Percentiles rank a stretch among this genome's conserved stretches.
Evolutionary conservation across 2,888 invertebrate species (phyloP).

Genomic region (Synergus japonicus): DNA sequence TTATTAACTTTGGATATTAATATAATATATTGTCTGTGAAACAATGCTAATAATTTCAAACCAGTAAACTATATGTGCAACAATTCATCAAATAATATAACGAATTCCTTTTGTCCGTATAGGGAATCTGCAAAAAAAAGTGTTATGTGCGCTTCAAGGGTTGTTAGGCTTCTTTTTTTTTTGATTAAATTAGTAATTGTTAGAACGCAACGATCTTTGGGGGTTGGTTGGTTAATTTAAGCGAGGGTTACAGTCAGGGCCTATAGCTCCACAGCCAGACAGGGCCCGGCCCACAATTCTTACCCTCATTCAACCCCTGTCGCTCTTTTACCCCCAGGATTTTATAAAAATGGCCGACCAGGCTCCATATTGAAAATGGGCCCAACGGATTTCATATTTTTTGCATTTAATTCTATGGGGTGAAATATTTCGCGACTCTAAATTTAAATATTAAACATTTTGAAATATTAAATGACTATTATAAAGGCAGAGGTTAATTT

Average conservation of each 20-base stretch:
- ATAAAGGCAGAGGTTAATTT: too few species aligned
- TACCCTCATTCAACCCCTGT: conserved; percentile 30
- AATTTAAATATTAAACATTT: too few species aligned
- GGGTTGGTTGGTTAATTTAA: conserved; percentile 23
- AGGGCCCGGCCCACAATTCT: conserved; percentile 20
- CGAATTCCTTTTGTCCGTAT: not conserved
- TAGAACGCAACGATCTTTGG: not conserved
- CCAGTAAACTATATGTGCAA: not conserved
- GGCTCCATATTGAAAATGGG: conserved; percentile 5
- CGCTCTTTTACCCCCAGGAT: conserved; percentile 2
- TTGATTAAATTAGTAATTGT: not conserved
- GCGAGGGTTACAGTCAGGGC: not conserved
- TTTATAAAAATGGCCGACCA: conserved; percentile 32
- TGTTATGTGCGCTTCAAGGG: not conserved
- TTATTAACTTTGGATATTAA: too few species aligned
- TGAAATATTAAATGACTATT: too few species aligned
- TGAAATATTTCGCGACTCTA: too few species aligned
- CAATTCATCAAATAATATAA: not conserved
- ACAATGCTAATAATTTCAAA: not conserved
- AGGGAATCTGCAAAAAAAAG: not conserved
- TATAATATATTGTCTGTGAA: too few species aligned
- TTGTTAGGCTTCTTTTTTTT: not conserved
- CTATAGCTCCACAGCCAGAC: not conserved
- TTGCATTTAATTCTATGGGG: too few species aligned
- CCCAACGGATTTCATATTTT: not conserved